phyloP scores from a whole-genome alignment of 2,797 vertebrate genomes.

The Rhynchotus rufescens region DNA sequence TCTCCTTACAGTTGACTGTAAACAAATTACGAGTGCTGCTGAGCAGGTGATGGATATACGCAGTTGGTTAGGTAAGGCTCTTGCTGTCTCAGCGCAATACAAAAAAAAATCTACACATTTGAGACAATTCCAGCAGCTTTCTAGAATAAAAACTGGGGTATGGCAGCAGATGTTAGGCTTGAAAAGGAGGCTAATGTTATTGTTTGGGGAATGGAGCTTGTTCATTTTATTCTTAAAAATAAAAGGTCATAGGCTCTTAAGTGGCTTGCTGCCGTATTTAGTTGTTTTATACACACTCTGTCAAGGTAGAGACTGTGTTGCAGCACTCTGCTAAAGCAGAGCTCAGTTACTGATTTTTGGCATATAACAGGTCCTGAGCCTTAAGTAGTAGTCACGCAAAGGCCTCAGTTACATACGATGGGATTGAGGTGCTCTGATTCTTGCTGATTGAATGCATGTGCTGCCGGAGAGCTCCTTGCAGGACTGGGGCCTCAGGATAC shows the following conservation, averaged over 20 bases:
- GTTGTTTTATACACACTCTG: not conserved
- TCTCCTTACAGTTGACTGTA: slow-evolving; percentile 78
- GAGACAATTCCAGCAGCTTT: slow-evolving; percentile 17
- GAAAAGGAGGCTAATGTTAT: not conserved
- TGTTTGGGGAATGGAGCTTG: not conserved
- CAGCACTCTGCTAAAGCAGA: not conserved
- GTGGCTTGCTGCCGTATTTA: not conserved
- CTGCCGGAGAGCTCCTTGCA: not conserved
- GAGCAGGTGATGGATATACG: slow-evolving; percentile 75
- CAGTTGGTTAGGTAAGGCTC: slow-evolving; percentile 57
- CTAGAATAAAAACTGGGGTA: slow-evolving; percentile 16
- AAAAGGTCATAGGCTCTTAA: not conserved
- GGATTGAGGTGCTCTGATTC: not conserved
- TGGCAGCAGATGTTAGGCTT: slow-evolving; percentile 18
- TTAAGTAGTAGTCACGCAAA: not conserved
- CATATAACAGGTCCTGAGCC: not conserved
- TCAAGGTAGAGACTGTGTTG: not conserved
- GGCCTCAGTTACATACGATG: not conserved
- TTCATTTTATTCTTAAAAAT: not conserved
- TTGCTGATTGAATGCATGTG: not conserved
- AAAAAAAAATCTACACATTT: slow-evolving; percentile 33
- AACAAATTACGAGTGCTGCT: slow-evolving; percentile 76
- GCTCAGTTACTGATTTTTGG: not conserved
- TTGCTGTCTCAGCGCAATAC: not conserved
- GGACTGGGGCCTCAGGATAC: not conserved